A percentile compares a stretch with the other conserved stretches of the same genome.
Evolutionary conservation across 1,140 invertebrate species (phyloP).

Genomic region (Diorhabda sublineata): DNA sequence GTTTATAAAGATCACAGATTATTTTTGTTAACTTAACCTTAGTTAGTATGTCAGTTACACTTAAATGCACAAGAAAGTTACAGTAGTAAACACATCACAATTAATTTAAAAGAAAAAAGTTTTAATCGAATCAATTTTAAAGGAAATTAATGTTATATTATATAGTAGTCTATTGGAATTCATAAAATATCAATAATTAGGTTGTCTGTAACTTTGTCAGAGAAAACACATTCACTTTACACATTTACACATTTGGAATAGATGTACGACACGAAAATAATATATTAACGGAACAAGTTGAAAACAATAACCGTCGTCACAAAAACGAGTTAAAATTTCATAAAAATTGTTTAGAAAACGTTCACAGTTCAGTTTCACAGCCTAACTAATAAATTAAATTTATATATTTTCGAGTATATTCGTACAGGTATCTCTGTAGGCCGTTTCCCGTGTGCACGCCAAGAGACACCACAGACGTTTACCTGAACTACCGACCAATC

Average conservation of each 20-base stretch:
- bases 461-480: constrained; percentile 42
- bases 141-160: not conserved
- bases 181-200: constrained; percentile 5
- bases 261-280: constrained; percentile 8
- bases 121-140: not conserved
- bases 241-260: constrained; percentile 9
- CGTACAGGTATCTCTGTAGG: constrained; percentile 35
- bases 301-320: constrained; percentile 9
- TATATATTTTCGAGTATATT: constrained; percentile 31
- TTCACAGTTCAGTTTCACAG: constrained; percentile 22
- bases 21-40: constrained; percentile 27
- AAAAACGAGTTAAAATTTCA: constrained; percentile 14
- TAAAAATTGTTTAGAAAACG: constrained; percentile 17
- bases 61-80: constrained; percentile 11
- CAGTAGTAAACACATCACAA: constrained; percentile 21
- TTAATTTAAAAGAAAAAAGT: not conserved
- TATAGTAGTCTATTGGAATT: not conserved
- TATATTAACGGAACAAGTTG: not conserved
- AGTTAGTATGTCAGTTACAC: constrained; percentile 8
- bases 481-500: constrained; percentile 41
- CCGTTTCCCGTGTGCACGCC: constrained; percentile 31
- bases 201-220: not conserved
- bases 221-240: constrained; percentile 25
- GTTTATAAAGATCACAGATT: constrained; percentile 18
- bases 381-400: constrained; percentile 18